phyloP scores from a whole-genome alignment of 2,888 invertebrate species.

The Lathronympha strigana region DNA sequence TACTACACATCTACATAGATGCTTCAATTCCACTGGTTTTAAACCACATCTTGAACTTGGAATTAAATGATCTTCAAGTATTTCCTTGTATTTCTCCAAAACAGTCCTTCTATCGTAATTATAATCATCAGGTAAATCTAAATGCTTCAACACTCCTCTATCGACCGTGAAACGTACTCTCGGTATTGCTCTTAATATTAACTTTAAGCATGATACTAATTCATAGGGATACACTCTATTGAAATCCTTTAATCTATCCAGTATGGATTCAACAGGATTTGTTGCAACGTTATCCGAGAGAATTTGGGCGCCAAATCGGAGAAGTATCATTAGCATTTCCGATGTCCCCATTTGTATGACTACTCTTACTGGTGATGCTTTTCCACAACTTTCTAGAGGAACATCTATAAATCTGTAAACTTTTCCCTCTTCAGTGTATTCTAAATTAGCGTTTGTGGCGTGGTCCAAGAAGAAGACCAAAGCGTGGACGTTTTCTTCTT shows the following conservation, averaged over 20 bases:
- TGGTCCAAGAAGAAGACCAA: constrained; percentile 91
- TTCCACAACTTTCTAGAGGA: constrained; percentile 92
- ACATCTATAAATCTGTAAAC: constrained; percentile 88
- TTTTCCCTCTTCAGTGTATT: constrained; percentile 75
- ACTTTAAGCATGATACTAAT: constrained; percentile 87
- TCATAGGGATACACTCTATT: constrained; percentile 87
- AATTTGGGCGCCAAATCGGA: constrained; percentile 88
- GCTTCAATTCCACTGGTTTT: constrained; percentile 88
- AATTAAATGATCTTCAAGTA: constrained; percentile 84
- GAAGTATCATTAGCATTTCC: constrained; percentile 89
- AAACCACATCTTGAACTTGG: constrained; percentile 85
- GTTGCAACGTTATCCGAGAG: constrained; percentile 83
- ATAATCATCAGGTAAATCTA: constrained; percentile 70
- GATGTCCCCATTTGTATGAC: constrained; percentile 89
- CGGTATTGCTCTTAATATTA: constrained; percentile 87
- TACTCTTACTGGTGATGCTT: constrained; percentile 88
- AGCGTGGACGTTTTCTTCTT: constrained; percentile 91
- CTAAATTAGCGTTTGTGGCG: constrained; percentile 87
- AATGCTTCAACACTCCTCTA: constrained; percentile 61
- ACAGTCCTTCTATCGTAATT: constrained; percentile 74
- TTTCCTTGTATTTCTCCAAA: constrained; percentile 74
- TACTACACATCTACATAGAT: constrained; percentile 89
- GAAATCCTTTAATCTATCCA: constrained; percentile 86
- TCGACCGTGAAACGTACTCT: constrained; percentile 80
- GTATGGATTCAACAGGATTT: constrained; percentile 86